phyloP scores from a whole-genome alignment of 2,113 vertebrate genomes.

The Mixornis gularis region DNA sequence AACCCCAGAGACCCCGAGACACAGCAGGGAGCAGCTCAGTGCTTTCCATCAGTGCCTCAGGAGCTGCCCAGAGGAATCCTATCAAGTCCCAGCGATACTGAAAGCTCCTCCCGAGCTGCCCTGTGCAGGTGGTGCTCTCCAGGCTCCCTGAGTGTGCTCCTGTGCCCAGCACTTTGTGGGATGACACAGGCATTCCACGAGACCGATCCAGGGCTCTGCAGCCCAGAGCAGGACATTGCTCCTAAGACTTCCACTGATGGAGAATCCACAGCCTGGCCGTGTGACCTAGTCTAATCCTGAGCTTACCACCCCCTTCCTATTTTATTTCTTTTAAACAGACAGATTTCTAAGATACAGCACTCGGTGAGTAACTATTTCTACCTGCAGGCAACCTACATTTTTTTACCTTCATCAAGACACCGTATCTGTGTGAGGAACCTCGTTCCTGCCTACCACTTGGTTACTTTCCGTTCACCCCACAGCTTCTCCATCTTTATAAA shows the following conservation, averaged over 20 bases:
- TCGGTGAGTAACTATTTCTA: constrained; percentile 7
- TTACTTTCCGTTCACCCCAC: not conserved
- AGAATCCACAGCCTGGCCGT: not conserved
- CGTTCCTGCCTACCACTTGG: not conserved
- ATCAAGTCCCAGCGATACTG: not conserved
- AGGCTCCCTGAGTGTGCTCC: not conserved
- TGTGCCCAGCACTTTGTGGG: not conserved
- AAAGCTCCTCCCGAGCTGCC: not conserved
- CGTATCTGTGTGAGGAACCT: not conserved
- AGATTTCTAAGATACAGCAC: constrained; percentile 11
- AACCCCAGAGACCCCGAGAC: accelerated
- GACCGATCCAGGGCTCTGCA: not conserved
- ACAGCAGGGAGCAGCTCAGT: not conserved
- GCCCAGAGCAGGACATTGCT: not conserved
- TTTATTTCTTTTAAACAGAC: not conserved
- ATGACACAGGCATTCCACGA: accelerated
- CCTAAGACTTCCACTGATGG: not conserved
- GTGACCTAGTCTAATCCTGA: not conserved
- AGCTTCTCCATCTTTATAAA: not conserved
- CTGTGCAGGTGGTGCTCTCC: not conserved
- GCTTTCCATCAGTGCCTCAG: not conserved
- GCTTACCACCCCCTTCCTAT: not conserved
- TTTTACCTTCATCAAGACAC: constrained; percentile 26
- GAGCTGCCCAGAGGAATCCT: not conserved
- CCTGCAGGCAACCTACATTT: not conserved